phyloP scores from a whole-genome alignment of 2,888 invertebrate species.

The Tetanocera ferruginea region DNA sequence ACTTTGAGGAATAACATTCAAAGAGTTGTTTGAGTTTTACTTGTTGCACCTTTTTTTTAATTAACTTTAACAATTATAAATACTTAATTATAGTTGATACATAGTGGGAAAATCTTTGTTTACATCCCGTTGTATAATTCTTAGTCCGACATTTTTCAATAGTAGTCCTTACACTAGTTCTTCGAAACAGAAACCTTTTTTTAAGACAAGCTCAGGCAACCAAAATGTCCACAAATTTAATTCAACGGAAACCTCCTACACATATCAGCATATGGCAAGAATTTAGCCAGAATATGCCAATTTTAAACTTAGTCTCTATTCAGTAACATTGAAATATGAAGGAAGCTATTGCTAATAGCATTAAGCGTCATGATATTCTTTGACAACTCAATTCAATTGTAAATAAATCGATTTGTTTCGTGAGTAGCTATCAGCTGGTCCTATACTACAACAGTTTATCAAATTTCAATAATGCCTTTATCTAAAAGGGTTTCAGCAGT shows the following conservation, averaged over 20 bases:
- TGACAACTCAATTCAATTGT: background rate
- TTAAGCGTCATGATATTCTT: background rate
- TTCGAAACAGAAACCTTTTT: no score
- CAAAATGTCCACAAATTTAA: background rate
- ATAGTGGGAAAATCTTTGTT: no score
- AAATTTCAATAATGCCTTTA: constrained; percentile 26
- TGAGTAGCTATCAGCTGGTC: background rate
- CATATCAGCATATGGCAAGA: background rate
- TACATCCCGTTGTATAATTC: no score
- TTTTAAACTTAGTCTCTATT: background rate
- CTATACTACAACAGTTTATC: constrained; percentile 2
- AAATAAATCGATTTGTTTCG: background rate
- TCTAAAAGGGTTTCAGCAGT: background rate
- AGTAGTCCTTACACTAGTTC: no score
- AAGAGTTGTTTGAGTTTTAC: no score
- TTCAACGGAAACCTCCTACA: no score
- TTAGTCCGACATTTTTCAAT: no score
- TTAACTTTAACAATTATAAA: no score
- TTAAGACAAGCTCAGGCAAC: background rate
- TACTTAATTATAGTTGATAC: no score
- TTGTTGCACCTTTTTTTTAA: no score
- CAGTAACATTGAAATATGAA: background rate
- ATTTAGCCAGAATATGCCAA: background rate
- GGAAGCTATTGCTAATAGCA: background rate
- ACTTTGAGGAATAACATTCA: no score